Evolutionary conservation across 2,888 invertebrate species (phyloP), one percentile per base, ranked within the genome.

Genomic region (Eristalis tenax): DNA sequence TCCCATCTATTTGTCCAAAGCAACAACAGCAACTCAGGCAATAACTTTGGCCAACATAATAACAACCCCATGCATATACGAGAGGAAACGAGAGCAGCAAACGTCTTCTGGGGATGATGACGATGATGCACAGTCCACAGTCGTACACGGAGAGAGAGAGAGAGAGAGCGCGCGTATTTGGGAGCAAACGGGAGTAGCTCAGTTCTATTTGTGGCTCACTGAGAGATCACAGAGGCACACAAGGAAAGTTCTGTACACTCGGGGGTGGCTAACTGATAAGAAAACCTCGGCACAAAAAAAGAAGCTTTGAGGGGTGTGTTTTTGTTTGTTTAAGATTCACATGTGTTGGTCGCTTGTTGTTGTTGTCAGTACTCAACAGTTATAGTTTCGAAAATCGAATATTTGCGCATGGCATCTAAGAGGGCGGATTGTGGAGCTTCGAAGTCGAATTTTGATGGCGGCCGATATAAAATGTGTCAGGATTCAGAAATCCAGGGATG

Each of bases 281-380:
- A 75, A 71, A 83, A 66, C 75, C 66, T 28, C 64, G 5, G 65
- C 18, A 56, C 32, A 32, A 15, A 8, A 18, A 22, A 57, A 73
- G 66, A 82, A 83, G 83, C 83, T 87, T 83, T 83, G 59, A 87
- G 87, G 87, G 87, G 87, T 87, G 87, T 87, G 87, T 87, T 87
- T 87, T 87, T 87, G 87, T 87, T 87, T 87, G 87, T 87, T 87
- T 87, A 83, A 76, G 38, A 10, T 32, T 43, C 38, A 61, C 63
- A 70, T 73, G 87, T 87, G 23, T 79, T 71, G 22, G 87, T 80
- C 50, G 35, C 18, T 23, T 50, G 68, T n/a, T 83, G 76, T 87
- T 87, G 76, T 87, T 87, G 83, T 87, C 87, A 83, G 73, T 87
- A 87, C 87, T 87, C 87, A 87, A 87, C 87, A 87, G 87, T 87